Evolutionary conservation across 2,797 vertebrate species (phyloP).

Genomic region (Phoeniculus purpureus): DNA sequence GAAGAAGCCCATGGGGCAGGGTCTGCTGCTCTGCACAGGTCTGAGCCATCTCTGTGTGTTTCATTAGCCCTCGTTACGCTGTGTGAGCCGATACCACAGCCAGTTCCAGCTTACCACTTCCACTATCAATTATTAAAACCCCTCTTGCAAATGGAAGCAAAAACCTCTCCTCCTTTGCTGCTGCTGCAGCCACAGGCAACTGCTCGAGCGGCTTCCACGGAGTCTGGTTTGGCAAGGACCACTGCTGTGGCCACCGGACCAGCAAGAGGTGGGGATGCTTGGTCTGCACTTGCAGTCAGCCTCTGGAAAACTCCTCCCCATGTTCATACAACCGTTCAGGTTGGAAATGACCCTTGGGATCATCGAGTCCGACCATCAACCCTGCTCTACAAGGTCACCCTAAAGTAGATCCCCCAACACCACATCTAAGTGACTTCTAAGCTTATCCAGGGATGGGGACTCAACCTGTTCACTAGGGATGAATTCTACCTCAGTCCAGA

Average conservation of each 20-base stretch:
- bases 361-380: no score
- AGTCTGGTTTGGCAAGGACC: not conserved
- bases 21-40: not conserved
- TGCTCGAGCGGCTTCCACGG: not conserved
- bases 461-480: no score
- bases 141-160: not conserved
- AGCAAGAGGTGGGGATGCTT: not conserved
- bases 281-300: not conserved
- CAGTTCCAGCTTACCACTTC: not conserved
- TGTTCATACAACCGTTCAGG: no score
- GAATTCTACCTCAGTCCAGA: not conserved
- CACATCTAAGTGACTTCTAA: no score
- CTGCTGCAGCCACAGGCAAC: not conserved
- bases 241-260: rapidly evolving
- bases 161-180: not conserved
- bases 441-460: no score
- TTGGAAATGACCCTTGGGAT: no score
- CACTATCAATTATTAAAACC: not conserved
- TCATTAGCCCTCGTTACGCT: not conserved
- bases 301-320: not conserved
- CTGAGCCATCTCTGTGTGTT: not conserved
- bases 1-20: rapidly evolving
- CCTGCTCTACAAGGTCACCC: no score
- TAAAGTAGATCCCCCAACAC: no score
- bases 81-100: not conserved